These are phyloP conservation scores for Calypte anna DNA, from an alignment of 2,113 vertebrate genomes.

Conservation along the genomic window DNA sequence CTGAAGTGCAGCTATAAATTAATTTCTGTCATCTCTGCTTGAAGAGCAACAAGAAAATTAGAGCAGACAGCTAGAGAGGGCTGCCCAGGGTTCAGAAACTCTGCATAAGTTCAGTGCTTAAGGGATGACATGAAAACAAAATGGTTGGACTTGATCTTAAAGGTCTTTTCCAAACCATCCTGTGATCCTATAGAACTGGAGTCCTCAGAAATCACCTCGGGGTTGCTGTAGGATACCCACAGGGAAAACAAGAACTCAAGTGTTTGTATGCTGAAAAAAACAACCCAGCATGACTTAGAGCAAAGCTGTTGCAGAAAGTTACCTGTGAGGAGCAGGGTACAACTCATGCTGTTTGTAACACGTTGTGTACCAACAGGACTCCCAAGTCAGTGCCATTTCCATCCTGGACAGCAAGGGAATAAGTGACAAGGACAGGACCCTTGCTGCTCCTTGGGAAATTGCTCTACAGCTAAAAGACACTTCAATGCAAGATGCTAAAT, in stretches of 20 bases:
- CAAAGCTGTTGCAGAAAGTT: background rate
- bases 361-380: rapidly evolving
- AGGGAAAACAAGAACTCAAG: background rate
- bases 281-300: background rate
- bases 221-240: background rate
- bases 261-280: background rate
- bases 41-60: background rate
- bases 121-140: background rate
- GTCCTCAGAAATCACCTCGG: background rate
- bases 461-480: background rate
- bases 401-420: background rate
- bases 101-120: background rate
- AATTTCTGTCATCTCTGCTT: background rate
- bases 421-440: background rate
- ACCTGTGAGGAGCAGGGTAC: background rate
- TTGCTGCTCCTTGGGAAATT: background rate
- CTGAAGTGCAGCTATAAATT: background rate
- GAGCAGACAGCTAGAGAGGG: background rate
- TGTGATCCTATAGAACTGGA: background rate
- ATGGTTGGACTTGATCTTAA: too few species aligned
- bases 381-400: background rate
- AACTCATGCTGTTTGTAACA: background rate
- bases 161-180: too few species aligned
- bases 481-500: constrained; percentile 1
- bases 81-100: background rate